These are phyloP conservation scores for Microhierax caerulescens DNA, from an alignment of 2,797 vertebrate species.

Conservation along the genomic window DNA sequence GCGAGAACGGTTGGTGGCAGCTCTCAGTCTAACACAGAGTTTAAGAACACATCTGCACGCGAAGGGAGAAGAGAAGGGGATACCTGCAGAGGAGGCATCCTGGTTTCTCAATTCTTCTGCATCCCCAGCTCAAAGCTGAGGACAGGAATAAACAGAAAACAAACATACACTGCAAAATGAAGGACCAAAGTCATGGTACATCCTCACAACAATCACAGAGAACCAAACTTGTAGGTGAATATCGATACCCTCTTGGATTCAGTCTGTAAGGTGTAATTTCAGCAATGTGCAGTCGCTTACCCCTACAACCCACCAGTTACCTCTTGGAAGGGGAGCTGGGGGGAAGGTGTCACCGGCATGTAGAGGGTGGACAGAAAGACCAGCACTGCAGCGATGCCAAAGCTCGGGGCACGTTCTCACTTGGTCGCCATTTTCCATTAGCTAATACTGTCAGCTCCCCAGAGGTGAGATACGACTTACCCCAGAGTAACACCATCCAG, in stretches of 20 bases:
- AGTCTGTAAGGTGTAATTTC: background rate
- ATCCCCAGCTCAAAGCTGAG: background rate
- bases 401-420: background rate
- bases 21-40: background rate
- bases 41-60: background rate
- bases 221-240: background rate
- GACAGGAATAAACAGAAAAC: background rate
- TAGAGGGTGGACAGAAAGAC: background rate
- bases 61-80: background rate
- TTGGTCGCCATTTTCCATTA: slow-evolving; percentile 41
- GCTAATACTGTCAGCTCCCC: slow-evolving; percentile 19
- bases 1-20: background rate
- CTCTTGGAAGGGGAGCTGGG: background rate
- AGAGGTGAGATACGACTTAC: background rate
- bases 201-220: background rate
- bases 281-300: background rate
- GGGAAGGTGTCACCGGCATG: background rate
- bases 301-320: background rate
- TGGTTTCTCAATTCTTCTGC: background rate
- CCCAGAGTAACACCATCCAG: slow-evolving; percentile 11
- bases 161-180: background rate
- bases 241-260: background rate
- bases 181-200: background rate
- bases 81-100: background rate
- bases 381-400: background rate